A percentile compares a stretch with the other conserved stretches of the same genome.
Conservation (phyloP, 2,888 invertebrate species). For the Eledona agricola region DNA sequence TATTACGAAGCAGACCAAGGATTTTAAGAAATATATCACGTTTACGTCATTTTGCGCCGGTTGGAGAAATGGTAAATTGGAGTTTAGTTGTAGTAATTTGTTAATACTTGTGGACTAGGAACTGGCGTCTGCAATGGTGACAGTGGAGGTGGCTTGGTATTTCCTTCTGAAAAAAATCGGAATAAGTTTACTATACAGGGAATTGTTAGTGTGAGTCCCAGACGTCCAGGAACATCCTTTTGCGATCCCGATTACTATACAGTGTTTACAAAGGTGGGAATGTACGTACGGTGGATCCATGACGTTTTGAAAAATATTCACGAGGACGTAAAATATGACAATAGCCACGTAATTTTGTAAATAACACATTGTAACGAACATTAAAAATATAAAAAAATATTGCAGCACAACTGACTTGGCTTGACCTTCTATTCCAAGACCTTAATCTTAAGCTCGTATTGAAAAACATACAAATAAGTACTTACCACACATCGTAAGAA, state of each 20-base stretch:
- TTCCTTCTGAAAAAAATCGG: constrained; percentile 58
- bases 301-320: constrained; percentile 7
- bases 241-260: constrained; percentile 63
- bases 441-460: too few relatives aligned
- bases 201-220: constrained; percentile 63
- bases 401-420: too few relatives aligned
- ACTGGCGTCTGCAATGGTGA: constrained; percentile 71
- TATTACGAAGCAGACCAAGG: constrained; percentile 60
- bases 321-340: constrained; percentile 13
- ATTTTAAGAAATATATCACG: constrained; percentile 67
- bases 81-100: neutral
- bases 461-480: too few relatives aligned
- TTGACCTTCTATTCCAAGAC: too few relatives aligned
- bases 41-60: constrained; percentile 73
- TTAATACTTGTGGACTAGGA: constrained; percentile 53
- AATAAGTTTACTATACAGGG: constrained; percentile 59
- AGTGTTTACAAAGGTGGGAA: constrained; percentile 63
- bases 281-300: constrained; percentile 53
- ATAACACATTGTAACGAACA: too few relatives aligned
- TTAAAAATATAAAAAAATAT: too few relatives aligned
- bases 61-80: constrained; percentile 63
- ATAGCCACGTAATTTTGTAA: constrained; percentile 8
- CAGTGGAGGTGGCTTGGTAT: constrained; percentile 70
- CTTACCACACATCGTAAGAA: too few relatives aligned
- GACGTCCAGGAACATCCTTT: constrained; percentile 55